Percentiles rank a stretch among this genome's conserved stretches.
phyloP scores from a whole-genome alignment of 2,888 invertebrate species.

The Andrena trimmerana region DNA sequence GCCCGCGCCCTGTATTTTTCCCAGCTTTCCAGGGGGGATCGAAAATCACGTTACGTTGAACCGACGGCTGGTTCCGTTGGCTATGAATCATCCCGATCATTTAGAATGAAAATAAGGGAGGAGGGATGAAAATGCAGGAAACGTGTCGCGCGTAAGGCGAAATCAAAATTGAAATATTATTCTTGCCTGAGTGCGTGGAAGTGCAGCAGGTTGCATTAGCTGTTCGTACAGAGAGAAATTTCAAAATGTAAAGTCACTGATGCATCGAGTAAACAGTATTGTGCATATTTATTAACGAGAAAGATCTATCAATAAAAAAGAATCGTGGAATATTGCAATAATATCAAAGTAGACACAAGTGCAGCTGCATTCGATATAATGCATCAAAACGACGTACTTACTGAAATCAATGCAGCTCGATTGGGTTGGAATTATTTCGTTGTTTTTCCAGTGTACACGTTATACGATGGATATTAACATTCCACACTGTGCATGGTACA shows the following conservation, averaged over 20 bases:
- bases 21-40: conserved; percentile 6
- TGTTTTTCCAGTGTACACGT: neutral
- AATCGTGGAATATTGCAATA: neutral
- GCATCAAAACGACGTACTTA: neutral
- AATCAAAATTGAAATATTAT: conserved; percentile 14
- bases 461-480: neutral
- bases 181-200: neutral
- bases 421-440: neutral
- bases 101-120: conserved; percentile 27
- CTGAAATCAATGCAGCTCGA: neutral
- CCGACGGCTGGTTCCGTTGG: conserved; percentile 10
- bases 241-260: neutral
- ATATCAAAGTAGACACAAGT: neutral
- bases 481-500: neutral
- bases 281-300: neutral
- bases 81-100: conserved; percentile 26
- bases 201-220: neutral
- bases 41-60: conserved; percentile 26
- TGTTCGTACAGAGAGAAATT: neutral
- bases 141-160: neutral
- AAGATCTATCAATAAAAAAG: neutral
- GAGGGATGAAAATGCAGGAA: conserved; percentile 17
- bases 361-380: too few species aligned
- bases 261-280: neutral
- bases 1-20: conserved; percentile 13